These are phyloP conservation scores for Serrognathus titanus DNA, from an alignment of 2,888 invertebrate genomes.

Conservation along the genomic window DNA sequence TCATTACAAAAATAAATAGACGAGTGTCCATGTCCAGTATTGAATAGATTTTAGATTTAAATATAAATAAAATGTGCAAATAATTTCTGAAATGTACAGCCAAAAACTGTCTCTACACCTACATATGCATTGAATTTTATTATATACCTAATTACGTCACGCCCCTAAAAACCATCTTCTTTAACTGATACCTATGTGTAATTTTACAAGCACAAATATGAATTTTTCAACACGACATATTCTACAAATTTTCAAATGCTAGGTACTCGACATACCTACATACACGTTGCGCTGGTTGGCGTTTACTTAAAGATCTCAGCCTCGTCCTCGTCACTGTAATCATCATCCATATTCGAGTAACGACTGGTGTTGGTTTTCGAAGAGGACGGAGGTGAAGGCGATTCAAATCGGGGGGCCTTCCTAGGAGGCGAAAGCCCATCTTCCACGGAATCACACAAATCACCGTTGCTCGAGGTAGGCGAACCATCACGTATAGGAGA, in stretches of 20 bases:
- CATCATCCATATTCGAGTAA: constrained; percentile 14
- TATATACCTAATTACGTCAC: background rate
- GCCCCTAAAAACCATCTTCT: background rate
- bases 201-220: constrained; percentile 1
- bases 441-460: constrained; percentile 38
- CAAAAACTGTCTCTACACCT: background rate
- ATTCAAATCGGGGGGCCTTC: constrained; percentile 44
- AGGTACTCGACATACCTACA: constrained; percentile 6
- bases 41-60: no score
- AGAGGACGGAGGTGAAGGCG: constrained; percentile 29
- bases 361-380: constrained; percentile 15
- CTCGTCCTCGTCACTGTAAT: constrained; percentile 19
- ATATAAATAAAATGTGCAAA: no score
- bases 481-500: constrained; percentile 57
- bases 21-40: no score
- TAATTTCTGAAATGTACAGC: no score
- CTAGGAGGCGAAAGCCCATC: constrained; percentile 43
- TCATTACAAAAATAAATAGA: no score
- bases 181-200: constrained; percentile 1
- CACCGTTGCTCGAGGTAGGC: constrained; percentile 43
- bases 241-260: constrained; percentile 6
- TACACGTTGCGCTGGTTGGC: background rate
- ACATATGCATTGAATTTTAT: background rate
- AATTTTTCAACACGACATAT: constrained; percentile 16
- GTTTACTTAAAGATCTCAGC: constrained; percentile 11